These are phyloP conservation scores for Procambarus virginalis DNA, from an alignment of 1,140 invertebrate species.

Conservation along the genomic window DNA sequence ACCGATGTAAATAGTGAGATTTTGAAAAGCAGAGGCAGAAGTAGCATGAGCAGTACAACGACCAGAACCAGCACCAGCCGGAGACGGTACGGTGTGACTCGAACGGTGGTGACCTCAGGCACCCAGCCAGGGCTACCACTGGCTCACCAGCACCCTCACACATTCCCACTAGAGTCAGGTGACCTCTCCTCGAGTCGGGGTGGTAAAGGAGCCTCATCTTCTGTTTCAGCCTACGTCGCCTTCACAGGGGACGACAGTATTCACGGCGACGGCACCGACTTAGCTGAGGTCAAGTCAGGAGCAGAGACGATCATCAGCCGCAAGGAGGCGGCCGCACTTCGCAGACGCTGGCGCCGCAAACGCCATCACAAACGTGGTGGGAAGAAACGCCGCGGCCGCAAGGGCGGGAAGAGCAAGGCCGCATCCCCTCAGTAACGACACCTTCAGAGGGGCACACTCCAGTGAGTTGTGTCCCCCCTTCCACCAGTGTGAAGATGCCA, in stretches of 20 bases:
- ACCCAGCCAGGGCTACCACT: too few species aligned
- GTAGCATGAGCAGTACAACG: not conserved
- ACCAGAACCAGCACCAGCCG: conserved; percentile 11
- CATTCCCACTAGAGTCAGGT: conserved; percentile 1
- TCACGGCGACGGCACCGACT: conserved; percentile 65
- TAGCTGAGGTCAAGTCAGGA: conserved; percentile 43
- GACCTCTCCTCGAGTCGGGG: not conserved
- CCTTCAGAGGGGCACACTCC: not conserved
- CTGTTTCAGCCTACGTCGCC: conserved; percentile 64
- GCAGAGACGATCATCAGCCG: conserved; percentile 17
- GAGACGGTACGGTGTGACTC: conserved; percentile 15
- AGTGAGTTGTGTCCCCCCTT: not conserved
- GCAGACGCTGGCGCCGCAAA: conserved; percentile 59
- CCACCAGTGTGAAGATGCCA: not conserved
- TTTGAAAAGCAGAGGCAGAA: not conserved
- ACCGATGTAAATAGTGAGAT: not conserved
- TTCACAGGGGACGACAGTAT: conserved; percentile 64
- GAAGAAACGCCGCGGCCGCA: conserved; percentile 29
- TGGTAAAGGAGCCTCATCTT: conserved; percentile 49
- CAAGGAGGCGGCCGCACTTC: conserved; percentile 48
- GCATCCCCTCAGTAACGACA: not conserved
- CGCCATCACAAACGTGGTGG: conserved; percentile 55
- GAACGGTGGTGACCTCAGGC: not conserved
- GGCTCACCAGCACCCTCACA: not conserved
- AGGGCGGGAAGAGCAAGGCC: conserved; percentile 1